Evolutionary conservation across 2,113 vertebrate species (phyloP).

Genomic region (Pyxicephalus adspersus): DNA sequence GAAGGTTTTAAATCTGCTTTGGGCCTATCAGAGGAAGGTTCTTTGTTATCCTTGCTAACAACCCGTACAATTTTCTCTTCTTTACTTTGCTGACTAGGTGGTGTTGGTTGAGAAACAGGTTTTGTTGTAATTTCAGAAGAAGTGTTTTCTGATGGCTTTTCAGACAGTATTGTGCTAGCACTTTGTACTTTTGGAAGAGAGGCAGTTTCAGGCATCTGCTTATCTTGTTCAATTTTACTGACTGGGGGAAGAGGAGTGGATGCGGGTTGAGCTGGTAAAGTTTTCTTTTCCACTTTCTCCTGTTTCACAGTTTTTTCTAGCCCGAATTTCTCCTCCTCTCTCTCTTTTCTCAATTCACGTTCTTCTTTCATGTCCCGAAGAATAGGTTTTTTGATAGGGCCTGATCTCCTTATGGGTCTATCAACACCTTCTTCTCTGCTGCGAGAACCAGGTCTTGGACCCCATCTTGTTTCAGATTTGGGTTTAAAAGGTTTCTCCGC

Average conservation of each 20-base stretch:
- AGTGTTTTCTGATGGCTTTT: slow-evolving; percentile 54
- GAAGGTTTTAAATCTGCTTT: slow-evolving; percentile 78
- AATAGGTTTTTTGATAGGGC: slow-evolving; percentile 96
- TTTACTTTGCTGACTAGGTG: slow-evolving; percentile 59
- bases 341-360: slow-evolving; percentile 89
- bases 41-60: slow-evolving; percentile 64
- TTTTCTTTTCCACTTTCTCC: slow-evolving; percentile 80
- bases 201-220: slow-evolving; percentile 43
- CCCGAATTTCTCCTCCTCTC: slow-evolving; percentile 80
- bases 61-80: slow-evolving; percentile 87
- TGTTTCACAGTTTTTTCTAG: slow-evolving; percentile 76
- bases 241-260: slow-evolving; percentile 65
- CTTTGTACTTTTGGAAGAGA: slow-evolving; percentile 61
- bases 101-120: slow-evolving; percentile 58
- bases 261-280: slow-evolving; percentile 48
- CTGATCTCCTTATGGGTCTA: slow-evolving; percentile 88
- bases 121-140: slow-evolving; percentile 62
- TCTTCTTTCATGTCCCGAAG: slow-evolving; percentile 98
- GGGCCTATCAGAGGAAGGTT: slow-evolving; percentile 73
- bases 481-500: slow-evolving; percentile 88
- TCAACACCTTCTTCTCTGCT: slow-evolving; percentile 87
- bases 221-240: slow-evolving; percentile 72
- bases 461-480: slow-evolving; percentile 94
- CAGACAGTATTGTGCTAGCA: slow-evolving; percentile 60
- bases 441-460: slow-evolving; percentile 79